Evolutionary conservation across 2,888 invertebrate genomes (phyloP).

Genomic region (Eilema depressum): DNA sequence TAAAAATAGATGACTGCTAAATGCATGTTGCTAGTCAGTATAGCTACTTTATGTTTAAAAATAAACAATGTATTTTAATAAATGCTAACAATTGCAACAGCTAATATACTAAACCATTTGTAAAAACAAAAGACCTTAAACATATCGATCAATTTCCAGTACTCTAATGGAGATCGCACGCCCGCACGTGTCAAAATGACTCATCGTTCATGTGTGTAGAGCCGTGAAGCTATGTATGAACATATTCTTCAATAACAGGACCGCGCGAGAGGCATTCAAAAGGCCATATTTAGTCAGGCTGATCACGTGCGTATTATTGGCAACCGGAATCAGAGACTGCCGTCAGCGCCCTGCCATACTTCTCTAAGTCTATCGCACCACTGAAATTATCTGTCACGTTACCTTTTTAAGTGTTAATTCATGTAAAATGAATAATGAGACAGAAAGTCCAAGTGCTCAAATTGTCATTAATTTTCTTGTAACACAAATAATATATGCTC

Average conservation of each 20-base stretch:
- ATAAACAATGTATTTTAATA: too few species aligned
- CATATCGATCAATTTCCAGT: neutral
- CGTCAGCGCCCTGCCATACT: slow-evolving; percentile 63
- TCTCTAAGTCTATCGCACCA: slow-evolving; percentile 47
- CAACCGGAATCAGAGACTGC: slow-evolving; percentile 75
- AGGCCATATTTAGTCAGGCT: slow-evolving; percentile 60
- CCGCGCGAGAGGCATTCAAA: slow-evolving; percentile 58
- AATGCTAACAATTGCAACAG: neutral
- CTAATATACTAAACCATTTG: neutral
- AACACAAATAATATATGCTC: too few species aligned
- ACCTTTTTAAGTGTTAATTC: too few species aligned
- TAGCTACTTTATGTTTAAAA: too few species aligned
- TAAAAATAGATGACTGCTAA: too few species aligned
- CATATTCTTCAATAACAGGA: slow-evolving; percentile 69
- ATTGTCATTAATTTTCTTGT: too few species aligned
- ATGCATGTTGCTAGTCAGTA: too few species aligned
- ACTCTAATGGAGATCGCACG: slow-evolving; percentile 7
- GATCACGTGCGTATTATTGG: slow-evolving; percentile 83
- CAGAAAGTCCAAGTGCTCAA: too few species aligned
- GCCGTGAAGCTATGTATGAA: slow-evolving; percentile 54
- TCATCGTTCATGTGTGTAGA: slow-evolving; percentile 56
- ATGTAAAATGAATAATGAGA: too few species aligned
- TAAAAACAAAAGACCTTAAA: neutral
- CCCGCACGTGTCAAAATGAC: slow-evolving; percentile 57
- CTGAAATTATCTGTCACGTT: slow-evolving; percentile 34